A percentile compares a stretch with the other conserved stretches of the same genome.
These are phyloP conservation scores for Leptinotarsa haldemani DNA, from an alignment of 2,888 invertebrate species.

Conservation along the genomic window DNA sequence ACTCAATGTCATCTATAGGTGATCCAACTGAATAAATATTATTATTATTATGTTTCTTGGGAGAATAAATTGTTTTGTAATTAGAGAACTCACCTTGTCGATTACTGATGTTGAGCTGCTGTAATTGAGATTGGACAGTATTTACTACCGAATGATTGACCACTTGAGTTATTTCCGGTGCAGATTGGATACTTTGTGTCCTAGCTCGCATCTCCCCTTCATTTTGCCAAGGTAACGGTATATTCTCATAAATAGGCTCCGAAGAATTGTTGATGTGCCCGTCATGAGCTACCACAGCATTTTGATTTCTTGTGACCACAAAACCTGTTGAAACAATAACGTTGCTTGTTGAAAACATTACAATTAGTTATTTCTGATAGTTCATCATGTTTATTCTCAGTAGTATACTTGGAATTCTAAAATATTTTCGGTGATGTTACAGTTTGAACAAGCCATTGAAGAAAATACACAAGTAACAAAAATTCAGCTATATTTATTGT, in stretches of 20 bases:
- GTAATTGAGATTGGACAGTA: constrained; percentile 55
- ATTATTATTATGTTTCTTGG: background rate
- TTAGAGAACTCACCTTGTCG: constrained; percentile 40
- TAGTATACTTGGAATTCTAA: background rate
- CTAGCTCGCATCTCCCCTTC: constrained; percentile 64
- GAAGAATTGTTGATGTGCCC: constrained; percentile 65
- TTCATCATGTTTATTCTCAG: too few species aligned
- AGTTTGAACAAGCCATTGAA: too few species aligned
- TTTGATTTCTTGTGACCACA: constrained; percentile 68
- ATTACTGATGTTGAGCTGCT: constrained; percentile 51
- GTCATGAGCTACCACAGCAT: constrained; percentile 60
- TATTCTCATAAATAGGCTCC: constrained; percentile 87
- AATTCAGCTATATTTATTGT: too few species aligned
- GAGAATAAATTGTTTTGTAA: background rate
- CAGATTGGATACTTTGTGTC: constrained; percentile 79
- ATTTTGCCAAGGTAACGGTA: constrained; percentile 76
- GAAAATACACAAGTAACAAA: too few species aligned
- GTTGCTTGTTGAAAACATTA: background rate
- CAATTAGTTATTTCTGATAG: too few species aligned
- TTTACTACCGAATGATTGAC: constrained; percentile 59
- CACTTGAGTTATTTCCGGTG: constrained; percentile 70
- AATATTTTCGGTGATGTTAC: too few species aligned
- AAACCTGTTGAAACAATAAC: constrained; percentile 53
- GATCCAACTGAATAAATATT: too few species aligned
- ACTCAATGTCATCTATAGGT: too few species aligned